A percentile compares a stretch with the other conserved stretches of the same genome.
Evolutionary conservation across 2,797 vertebrate species (phyloP).

Genomic region (Cephalopachus bancanus): DNA sequence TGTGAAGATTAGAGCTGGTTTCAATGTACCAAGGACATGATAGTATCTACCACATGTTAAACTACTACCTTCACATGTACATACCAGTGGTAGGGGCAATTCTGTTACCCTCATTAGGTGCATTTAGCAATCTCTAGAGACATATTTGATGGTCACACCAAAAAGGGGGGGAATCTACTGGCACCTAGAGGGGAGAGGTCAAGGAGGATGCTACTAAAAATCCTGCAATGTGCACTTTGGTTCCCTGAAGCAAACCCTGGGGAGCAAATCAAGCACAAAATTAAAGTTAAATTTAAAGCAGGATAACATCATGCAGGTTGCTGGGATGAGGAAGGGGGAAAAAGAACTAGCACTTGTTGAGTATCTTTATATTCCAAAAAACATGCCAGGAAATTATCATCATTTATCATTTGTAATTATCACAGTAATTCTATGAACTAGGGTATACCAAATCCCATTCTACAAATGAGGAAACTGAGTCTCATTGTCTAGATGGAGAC

Average conservation of each 20-base stretch:
- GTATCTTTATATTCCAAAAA: not conserved
- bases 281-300: not conserved
- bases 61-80: not conserved
- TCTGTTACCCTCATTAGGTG: not conserved
- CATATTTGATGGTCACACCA: not conserved
- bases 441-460: not conserved
- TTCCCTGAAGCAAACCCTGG: not conserved
- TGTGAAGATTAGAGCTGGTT: not conserved
- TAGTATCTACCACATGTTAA: not conserved
- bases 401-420: not conserved
- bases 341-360: not conserved
- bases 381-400: not conserved
- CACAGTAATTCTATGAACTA: not conserved
- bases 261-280: not conserved
- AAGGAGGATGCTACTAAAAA: not conserved
- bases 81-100: not conserved
- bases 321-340: not conserved
- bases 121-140: not conserved
- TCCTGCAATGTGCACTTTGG: not conserved
- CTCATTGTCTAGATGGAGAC: not conserved
- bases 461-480: not conserved
- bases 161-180: not conserved
- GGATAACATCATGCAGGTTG: not conserved
- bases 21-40: not conserved
- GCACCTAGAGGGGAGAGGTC: not conserved